Base-by-base conservation (phyloP, 2,113 vertebrate genomes). In the Brachyhypopomus gauderio region DNA sequence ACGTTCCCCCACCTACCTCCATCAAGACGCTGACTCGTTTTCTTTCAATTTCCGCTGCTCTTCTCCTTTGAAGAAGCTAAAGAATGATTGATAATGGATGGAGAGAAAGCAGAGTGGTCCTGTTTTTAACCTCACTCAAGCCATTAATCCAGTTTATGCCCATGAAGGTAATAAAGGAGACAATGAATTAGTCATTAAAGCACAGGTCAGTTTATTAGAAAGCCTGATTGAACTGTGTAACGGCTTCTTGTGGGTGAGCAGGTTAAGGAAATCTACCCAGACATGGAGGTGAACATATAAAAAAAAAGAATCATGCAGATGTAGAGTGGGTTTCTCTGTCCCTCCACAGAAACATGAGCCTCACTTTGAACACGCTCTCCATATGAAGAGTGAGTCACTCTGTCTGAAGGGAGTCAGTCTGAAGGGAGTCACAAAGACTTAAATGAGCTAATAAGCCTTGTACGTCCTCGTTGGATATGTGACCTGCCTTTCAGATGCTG, bases 61-160 rank as follows among this genome's bases (percentile, higher is more conserved):
- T 75, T 81, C 73, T 64, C 82, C 77, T 91, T 89, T 87, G 73
- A 88, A 92, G 91, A 91, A 91, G 89, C 90, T 88, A 90, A 91
- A 91, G 90, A 88, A 90, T 92, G 92, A 93, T 94, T 92, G 93
- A 93, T 93, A 91, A 89, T 78, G 82, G 88, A 87, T 86, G 86
- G 89, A 91, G 91, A 87, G 87, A 92, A 93, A 91, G 89, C 91
- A 88, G 89, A 86, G 90, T 84, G 89, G 88, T 90, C 92, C 92
- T 92, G 92, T 94, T 93, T 93, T 93, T 93, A 93, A 93, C 92
- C 93, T 93, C 91, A 90, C 89, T 92, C 86, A 90, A 92, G 91
- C 92, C 93, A 92, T 93, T 93, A 93, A 93, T 93, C 90, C 88
- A 83, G 89, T 93, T 93, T 92, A 93, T 93, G 90, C 91, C 91